Base-by-base conservation (phyloP, 1,140 invertebrate species). In the Tetramorium parvispinum region DNA sequence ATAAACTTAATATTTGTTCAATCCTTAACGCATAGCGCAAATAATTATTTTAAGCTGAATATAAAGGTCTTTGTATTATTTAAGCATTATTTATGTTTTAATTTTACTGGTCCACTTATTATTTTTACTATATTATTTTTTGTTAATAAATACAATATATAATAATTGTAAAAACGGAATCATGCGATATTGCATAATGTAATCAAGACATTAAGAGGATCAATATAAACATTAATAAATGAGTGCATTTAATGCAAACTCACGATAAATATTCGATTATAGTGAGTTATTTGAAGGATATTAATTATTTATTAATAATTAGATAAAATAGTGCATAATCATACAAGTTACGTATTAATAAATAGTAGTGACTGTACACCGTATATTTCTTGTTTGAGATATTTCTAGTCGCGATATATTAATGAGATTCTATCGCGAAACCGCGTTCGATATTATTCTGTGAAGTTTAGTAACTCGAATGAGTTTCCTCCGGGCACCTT, bases 381-480 rank as follows among this genome's bases (percentile, higher is more conserved):
- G 40, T 13, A 43, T 37, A 13, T 68, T 51, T 79, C 27, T 53
- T 18, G 2, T 21, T 53, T 16, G 13, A 57, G 32, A 43, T 53
- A n/a, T 53, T 53, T 51, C 16, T 53, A 24, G 53, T 37, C 40
- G 16, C 10, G 46, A 68, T 18, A 1, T 65, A 70, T 81, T 68
- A 68, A 81, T 53, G 37, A 70, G 65, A 55, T 55, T 70, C 49
- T 70, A 43, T 32, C 6, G 21, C 21, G 63, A 51, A 37, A 43
- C 16, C 21, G 8, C n/a, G 49, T 55, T 70, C 63, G n/a, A 70
- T 81, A 70, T 70, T 70, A 70, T 81, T 81, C 63, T 18, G 18
- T 37, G 40, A 57, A 79, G 65, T 81, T 81, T 70, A 70, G 49
- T 70, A 81, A 81, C 65, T 81, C 78, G 21, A 81, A 55, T 51